Conservation (phyloP, 2,113 vertebrate genomes). For the Oreotrochilus melanogaster region DNA sequence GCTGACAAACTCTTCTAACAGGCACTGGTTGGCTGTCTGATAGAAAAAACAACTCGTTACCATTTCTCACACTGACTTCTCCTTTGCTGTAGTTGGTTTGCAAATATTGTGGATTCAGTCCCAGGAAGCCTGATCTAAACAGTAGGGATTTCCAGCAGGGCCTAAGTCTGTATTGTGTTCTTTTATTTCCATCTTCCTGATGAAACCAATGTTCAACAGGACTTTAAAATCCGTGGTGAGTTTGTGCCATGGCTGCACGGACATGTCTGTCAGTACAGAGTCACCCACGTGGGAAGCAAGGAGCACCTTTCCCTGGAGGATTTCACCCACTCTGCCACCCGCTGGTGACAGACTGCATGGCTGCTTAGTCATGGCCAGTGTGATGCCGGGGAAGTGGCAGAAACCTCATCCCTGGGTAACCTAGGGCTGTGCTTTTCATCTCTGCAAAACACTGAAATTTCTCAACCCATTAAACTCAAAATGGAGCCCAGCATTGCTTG, state of each 20-base stretch:
- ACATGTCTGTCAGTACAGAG: not conserved
- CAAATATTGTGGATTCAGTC: rapidly evolving
- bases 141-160: not conserved
- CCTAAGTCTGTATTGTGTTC: rapidly evolving
- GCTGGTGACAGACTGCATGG: not conserved
- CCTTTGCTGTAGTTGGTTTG: not conserved
- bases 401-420: not conserved
- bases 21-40: not conserved
- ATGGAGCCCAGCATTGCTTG: not conserved
- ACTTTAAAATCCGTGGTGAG: not conserved
- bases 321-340: rapidly evolving
- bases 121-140: too few relatives aligned
- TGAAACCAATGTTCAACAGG: not conserved
- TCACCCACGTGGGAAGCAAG: not conserved
- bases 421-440: not conserved
- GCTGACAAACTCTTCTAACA: not conserved
- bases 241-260: rapidly evolving
- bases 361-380: not conserved
- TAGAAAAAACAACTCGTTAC: not conserved
- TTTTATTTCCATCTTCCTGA: not conserved
- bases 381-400: not conserved
- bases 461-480: not conserved
- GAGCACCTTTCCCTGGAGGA: not conserved
- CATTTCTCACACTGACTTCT: not conserved
- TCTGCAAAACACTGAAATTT: not conserved